phyloP scores from a whole-genome alignment of 2,888 invertebrate genomes.

The Chloroclysta siterata region DNA sequence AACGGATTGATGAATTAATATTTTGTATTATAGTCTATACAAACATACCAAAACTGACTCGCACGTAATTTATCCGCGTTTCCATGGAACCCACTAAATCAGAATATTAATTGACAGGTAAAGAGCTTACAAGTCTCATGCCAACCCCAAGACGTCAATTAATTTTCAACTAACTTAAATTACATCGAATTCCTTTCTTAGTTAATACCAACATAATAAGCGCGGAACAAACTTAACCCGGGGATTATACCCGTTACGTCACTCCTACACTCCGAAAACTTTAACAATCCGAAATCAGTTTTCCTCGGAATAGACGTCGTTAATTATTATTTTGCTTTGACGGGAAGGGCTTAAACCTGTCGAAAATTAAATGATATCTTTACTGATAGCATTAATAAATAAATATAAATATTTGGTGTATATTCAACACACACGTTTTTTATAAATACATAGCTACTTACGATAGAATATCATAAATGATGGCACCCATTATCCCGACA shows the following conservation, averaged over 20 bases:
- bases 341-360: conserved; percentile 13
- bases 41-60: not conserved
- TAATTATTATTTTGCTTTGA: conserved; percentile 34
- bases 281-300: conserved; percentile 30
- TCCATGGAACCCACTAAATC: conserved; percentile 16
- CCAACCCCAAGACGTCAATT: conserved; percentile 30
- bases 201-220: conserved; percentile 38
- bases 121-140: conserved; percentile 19
- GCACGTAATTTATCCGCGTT: not conserved
- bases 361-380: conserved; percentile 26
- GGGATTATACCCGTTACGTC: conserved; percentile 32
- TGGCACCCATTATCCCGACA: too few species aligned
- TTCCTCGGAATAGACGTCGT: conserved; percentile 31
- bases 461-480: too few species aligned
- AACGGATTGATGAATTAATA: too few species aligned
- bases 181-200: conserved; percentile 37
- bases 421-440: too few species aligned
- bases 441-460: too few species aligned
- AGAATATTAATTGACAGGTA: conserved; percentile 27
- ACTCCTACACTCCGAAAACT: conserved; percentile 21
- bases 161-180: conserved; percentile 40
- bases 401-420: too few species aligned
- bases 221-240: conserved; percentile 34
- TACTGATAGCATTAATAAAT: conserved; percentile 1
- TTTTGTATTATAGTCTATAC: too few species aligned